These are phyloP conservation scores for Notarius lentiginosus DNA, from an alignment of 2,113 vertebrate species.

Conservation along the genomic window DNA sequence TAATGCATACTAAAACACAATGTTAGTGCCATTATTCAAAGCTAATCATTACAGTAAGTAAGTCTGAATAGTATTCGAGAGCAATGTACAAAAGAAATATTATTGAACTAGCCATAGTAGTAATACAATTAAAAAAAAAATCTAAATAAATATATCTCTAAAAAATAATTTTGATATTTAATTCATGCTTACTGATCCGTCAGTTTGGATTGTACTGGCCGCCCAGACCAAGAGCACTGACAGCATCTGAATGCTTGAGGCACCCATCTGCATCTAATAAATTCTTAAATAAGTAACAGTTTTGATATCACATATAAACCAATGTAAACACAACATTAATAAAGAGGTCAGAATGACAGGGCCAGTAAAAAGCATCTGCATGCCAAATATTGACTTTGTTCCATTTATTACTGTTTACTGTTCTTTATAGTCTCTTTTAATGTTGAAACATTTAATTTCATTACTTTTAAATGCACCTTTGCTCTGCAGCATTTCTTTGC, in stretches of 20 bases:
- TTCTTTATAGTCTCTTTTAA: no score
- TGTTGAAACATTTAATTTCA: no score
- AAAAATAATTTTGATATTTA: not conserved
- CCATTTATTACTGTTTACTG: no score
- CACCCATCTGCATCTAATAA: slow-evolving; percentile 35
- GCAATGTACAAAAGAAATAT: not conserved
- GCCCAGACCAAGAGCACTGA: slow-evolving; percentile 50
- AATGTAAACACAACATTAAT: not conserved
- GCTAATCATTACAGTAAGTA: not conserved
- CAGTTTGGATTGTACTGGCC: slow-evolving; percentile 36
- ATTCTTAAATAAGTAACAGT: not conserved
- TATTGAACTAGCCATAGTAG: not conserved
- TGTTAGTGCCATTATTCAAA: not conserved
- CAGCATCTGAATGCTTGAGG: slow-evolving; percentile 44
- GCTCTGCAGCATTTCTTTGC: no score
- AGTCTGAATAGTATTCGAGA: not conserved
- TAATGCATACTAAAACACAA: slow-evolving; percentile 35
- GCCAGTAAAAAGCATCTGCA: no score
- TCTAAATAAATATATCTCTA: not conserved
- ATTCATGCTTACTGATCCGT: slow-evolving; percentile 50
- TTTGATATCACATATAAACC: not conserved
- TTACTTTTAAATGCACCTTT: no score
- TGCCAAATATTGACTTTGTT: no score
- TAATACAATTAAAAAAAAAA: not conserved
- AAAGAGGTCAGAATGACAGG: no score